Evolutionary conservation across 2,888 invertebrate species (phyloP), one percentile per base, ranked within the genome.

Genomic region (Tinea semifulvella): DNA sequence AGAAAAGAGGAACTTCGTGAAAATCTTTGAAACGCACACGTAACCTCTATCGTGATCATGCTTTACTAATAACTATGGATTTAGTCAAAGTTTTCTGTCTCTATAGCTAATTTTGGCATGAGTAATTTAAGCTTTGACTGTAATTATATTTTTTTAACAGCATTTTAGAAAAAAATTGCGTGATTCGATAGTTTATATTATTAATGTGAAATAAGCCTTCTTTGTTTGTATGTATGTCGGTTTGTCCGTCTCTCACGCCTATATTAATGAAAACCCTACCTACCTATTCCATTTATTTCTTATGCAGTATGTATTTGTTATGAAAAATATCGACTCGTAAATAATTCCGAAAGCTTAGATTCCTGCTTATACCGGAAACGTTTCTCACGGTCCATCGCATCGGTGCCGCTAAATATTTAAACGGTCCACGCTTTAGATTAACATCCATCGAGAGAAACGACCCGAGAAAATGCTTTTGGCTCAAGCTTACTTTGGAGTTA

Each of bases 321-420:
- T 22, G 8, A 22, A 22, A 22, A 22, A 22, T 22, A 8, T 22
- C 6, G 13, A 31, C 31, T 31, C n/a, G 10, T 31, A 13, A 31
- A 31, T 31, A 36, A 36, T 36, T 36, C 17, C 11, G 18, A 3
- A 16, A n/a, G 14, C 6, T 36, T 17, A 36, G 17, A 36, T 36
- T 36, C n/a, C 11, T 36, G 16, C 11, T 36, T 36, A 36, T 36
- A 13, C 17, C 16, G 36, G 17, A 36, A 36, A 36, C 36, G 36
- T 4, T 14, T 36, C 36, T 17, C 36, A 16, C 36, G 36, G 36
- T 13, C 36, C 4, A 5, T 11, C n/a, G 36, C 5, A 11, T 5
- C 8, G 5, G 31, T 5, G 17, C 18, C 36, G 18, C 17, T 36
- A 36, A 36, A 36, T 36, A 36, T 36, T 36, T 36, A 36, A 36